Base-by-base conservation (phyloP, 2,888 invertebrate genomes). In the Caenorhabditis becei region DNA sequence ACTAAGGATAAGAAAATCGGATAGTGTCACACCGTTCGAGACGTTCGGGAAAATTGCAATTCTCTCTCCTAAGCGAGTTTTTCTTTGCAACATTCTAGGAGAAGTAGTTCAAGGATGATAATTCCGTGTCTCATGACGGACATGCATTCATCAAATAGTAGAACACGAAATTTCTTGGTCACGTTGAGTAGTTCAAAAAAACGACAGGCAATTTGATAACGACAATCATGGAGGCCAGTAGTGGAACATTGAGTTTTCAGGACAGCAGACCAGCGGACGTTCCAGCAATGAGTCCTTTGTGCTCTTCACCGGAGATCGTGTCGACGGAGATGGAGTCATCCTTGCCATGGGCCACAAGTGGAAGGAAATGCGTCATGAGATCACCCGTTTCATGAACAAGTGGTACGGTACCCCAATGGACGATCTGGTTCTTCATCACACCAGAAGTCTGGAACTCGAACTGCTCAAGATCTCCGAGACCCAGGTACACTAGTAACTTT, bases 251-350 rank as follows among this genome's bases (percentile, higher is more conserved):
- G 5, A 18, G 5, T 5, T 56, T 56, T n/a, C 47, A 80, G 80
- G 80, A 2, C 61, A 53, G 2, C 66, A 66, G n/a, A 81, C 80
- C 14, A 61, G 84, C 23, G 89, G 87, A 32, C 78, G 89, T 4
- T 87, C 88, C 0, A 80, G 79, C 61, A 80, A 80, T 47, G 88
- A 83, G 58, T 79, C 88, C 4, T 89, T 87, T 67, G 83, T 80
- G 4, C 69, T 88, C 26, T 90, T 90, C 81, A 88, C 86, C 8
- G 71, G 80, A 2, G 86, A 89, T 54, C 77, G 82, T n/a, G 65
- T 62, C 11, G 80, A 86, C 56, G 89, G 89, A 35, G 87, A 86
- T 65, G 90, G 90, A 23, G 88, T 90, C 53, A 88, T 90, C 69
- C 82, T 89, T 53, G 83, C 84, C 10, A 82, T 87, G 58, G 84